Percentiles rank a stretch among this genome's conserved stretches.
Conservation (phyloP, 2,113 vertebrate species). For the Ibidorhyncha struthersii region DNA sequence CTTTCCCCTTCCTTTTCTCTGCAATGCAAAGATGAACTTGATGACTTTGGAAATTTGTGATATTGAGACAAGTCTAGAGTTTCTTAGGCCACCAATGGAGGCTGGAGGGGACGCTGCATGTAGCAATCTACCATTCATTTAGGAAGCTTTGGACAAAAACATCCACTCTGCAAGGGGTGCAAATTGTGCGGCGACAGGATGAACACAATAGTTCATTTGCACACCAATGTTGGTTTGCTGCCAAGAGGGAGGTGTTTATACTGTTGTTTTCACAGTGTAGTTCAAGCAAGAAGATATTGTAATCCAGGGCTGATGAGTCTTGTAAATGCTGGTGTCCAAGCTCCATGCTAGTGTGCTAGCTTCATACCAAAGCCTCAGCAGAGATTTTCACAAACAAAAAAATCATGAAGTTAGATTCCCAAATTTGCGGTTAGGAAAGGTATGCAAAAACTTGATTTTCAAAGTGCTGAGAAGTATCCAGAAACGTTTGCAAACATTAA, state of each 20-base stretch:
- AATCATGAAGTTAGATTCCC: background rate
- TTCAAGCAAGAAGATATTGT: background rate
- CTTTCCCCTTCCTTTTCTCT: background rate
- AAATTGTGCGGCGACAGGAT: background rate
- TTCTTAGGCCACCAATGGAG: background rate
- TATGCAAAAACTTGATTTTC: background rate
- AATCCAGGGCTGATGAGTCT: background rate
- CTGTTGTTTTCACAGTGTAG: background rate
- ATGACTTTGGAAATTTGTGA: background rate
- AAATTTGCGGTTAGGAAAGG: background rate
- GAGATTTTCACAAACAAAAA: background rate
- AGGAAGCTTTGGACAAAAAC: background rate
- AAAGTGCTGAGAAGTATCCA: background rate
- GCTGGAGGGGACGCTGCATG: background rate
- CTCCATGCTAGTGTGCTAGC: too few relatives aligned
- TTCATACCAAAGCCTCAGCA: background rate
- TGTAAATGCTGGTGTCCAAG: background rate
- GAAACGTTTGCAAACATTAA: background rate
- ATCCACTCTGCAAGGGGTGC: background rate
- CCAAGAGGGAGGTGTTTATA: background rate
- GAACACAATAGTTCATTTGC: background rate
- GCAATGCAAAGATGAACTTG: background rate
- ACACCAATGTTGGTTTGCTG: background rate
- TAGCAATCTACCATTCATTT: fast-evolving
- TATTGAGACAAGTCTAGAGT: background rate